Percentiles rank a stretch among this genome's conserved stretches.
Conservation (phyloP, 2,888 invertebrate species). For the Cordilura impudica region DNA sequence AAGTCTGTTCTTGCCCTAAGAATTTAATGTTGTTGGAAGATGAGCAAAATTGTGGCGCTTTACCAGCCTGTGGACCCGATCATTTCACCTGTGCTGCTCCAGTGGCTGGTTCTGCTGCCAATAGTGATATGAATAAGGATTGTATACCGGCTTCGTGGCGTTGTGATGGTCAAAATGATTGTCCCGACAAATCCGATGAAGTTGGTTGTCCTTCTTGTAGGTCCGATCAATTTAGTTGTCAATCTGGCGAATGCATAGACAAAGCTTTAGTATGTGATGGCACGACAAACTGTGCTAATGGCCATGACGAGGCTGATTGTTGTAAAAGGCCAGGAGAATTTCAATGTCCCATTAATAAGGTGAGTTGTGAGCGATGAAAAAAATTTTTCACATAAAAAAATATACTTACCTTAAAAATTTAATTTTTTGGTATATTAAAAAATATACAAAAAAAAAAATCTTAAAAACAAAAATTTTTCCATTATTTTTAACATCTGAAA, state of each 20-base stretch:
- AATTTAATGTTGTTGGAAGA: slow-evolving; percentile 83
- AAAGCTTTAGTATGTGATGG: slow-evolving; percentile 82
- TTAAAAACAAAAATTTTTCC: no score
- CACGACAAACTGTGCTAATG: slow-evolving; percentile 83
- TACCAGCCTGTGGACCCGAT: slow-evolving; percentile 84
- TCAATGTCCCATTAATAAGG: slow-evolving; percentile 85
- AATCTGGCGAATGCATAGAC: slow-evolving; percentile 81
- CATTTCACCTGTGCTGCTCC: slow-evolving; percentile 84
- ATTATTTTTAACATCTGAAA: no score
- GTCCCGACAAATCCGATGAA: slow-evolving; percentile 90
- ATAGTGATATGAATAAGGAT: slow-evolving; percentile 79
- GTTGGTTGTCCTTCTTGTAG: slow-evolving; percentile 85
- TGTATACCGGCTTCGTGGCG: slow-evolving; percentile 86
- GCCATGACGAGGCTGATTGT: slow-evolving; percentile 84
- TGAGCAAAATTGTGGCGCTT: slow-evolving; percentile 82
- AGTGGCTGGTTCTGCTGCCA: slow-evolving; percentile 72
- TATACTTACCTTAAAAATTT: no score
- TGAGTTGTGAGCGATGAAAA: no score
- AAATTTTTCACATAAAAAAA: no score
- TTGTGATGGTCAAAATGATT: slow-evolving; percentile 88
- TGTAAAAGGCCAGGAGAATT: slow-evolving; percentile 83
- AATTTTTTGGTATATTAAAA: no score
- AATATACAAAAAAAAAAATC: no score
- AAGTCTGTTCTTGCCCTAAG: slow-evolving; percentile 88
- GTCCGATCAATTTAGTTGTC: slow-evolving; percentile 82